Base-by-base conservation (phyloP, 92 coral and sea anemone species). In the Galaxea fascicularis region DNA sequence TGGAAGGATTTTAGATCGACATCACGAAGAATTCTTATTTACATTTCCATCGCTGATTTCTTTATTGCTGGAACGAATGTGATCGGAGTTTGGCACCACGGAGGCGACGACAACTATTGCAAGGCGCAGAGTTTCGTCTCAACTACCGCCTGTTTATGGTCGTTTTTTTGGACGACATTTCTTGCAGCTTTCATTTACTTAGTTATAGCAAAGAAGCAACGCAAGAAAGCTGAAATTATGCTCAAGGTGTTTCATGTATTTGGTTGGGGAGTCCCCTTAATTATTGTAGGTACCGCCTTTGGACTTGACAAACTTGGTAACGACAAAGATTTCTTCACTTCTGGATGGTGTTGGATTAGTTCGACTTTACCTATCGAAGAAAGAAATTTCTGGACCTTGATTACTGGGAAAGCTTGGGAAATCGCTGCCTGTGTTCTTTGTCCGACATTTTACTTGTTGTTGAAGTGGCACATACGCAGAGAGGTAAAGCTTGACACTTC, bases 381-480 rank as follows among this genome's bases (percentile, higher is more conserved):
- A 17, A 81, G 74, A 30, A 10, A 80, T 13, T 10, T 92, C 31
- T 96, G 98, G 98, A 96, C 94, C 96, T 57, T 89, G 39, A 29
- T 96, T 46, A 86, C 95, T n/a, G 98, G 98, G 8, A 94, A 94
- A 73, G 94, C 85, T 20, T 96, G 98, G 98, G 98, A 96, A 63
- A 85, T 94, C 10, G 74, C 89, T n/a, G 71, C 98, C 24, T 94
- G 85, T 66, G 13, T 89, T 27, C 71, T 94, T 4, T 91, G 89
- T 44, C 73, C 87, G 26, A 20, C 78, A 15, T 78, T 96, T 28
- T 96, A 89, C 77, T 62, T 74, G 25, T 70, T 73, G 52, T 63
- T 96, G 80, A 96, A 75, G 71, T 82, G 74, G 21, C 82, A 91
- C 45, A 94, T 96, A 69, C 89, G 85, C 44, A 86, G 52, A 29